Evolutionary conservation across 1,140 invertebrate genomes (phyloP), one percentile per base, ranked within the genome.

Genomic region (Ctenoplectra terminalis): DNA sequence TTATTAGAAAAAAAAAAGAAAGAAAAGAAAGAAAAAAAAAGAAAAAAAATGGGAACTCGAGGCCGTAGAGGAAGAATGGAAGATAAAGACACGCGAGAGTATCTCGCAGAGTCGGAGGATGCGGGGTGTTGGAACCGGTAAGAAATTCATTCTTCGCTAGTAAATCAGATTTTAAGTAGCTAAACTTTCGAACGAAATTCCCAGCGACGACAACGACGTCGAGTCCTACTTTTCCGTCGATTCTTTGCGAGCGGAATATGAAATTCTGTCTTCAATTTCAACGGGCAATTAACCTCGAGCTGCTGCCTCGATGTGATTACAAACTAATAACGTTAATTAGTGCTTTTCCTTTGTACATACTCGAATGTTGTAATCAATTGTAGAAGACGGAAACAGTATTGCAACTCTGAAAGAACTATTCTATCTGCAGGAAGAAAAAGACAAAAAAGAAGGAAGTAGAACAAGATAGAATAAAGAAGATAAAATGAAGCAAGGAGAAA

Each of bases 141-240:
- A 56, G 61, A 67, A 77, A 77, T 77, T 77, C 63, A 63, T 74
- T 63, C 31, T 26, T 60, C 26, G 37, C 43, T 77, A 15, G 74
- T 67, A 67, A 66, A 77, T 77, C 74, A 31, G 37, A 77, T 77
- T 77, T 77, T 77, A 77, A 77, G 63, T 66, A 67, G 26, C 50
- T 34, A 66, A 77, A 77, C 50, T 67, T 67, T 77, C 37, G 20
- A 66, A 66, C 34, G 26, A 29, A 66, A 67, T 66, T 77, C 37
- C 23, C n/a, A n/a, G 54, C 23, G 5, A 29, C n/a, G n/a, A n/a
- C 13, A 20, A 63, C 34, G 13, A 11, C 40, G n/a, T 40, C 6
- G 46, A 40, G 37, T 66, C 17, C 13, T 20, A 37, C n/a, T 29
- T 66, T 61, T 8, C 20, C 20, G 15, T 54, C 31, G 50, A 77